Evolutionary conservation across 1,140 invertebrate genomes (phyloP), one percentile per base, ranked within the genome.

Genomic region (Ectropis grisescens): DNA sequence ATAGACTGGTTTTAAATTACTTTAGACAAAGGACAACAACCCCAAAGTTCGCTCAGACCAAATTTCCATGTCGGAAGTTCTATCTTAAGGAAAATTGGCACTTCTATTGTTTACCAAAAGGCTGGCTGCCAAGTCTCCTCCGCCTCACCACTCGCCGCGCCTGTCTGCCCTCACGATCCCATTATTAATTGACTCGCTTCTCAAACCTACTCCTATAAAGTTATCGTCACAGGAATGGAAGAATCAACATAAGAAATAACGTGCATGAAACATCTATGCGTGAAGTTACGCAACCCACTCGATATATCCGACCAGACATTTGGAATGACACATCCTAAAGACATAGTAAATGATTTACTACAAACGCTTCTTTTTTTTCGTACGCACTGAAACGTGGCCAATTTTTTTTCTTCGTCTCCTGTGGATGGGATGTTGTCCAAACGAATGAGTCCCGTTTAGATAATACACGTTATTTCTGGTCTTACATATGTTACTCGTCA

Each of bases 401-500:
- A 68, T 65, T 60, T 65, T 61, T 59, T 66, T 60, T 44, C 35
- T 6, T 3, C 37, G 37, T 51, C 43, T 32, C 46, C 57, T 26
- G 37, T 46, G 35, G 39, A 49, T 41, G 33, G 46, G 37, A 43
- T 51, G 29, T 37, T 35, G 47, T 51, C 37, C 49, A 56, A n/a
- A 49, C 39, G 50, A 56, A 24, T 46, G 56, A 57, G 33, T 45
- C 48, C 42, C 43, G 47, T 61, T 70, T 75, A 66, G 71, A 76
- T 76, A 74, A 64, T 67, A 68, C 54, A 31, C 45, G 46, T 61
- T 69, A 71, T 74, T 76, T 69, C 55, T 43, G 69, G 50, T 58
- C 48, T 57, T 68, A 71, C 71, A 65, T 67, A 69, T 68, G 69
- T 68, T 62, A 68, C 60, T 62, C 69, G 65, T 78, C 72, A 66